These are phyloP conservation scores for Troglohyphantes excavatus DNA, from an alignment of 2,888 invertebrate genomes.

Conservation along the genomic window DNA sequence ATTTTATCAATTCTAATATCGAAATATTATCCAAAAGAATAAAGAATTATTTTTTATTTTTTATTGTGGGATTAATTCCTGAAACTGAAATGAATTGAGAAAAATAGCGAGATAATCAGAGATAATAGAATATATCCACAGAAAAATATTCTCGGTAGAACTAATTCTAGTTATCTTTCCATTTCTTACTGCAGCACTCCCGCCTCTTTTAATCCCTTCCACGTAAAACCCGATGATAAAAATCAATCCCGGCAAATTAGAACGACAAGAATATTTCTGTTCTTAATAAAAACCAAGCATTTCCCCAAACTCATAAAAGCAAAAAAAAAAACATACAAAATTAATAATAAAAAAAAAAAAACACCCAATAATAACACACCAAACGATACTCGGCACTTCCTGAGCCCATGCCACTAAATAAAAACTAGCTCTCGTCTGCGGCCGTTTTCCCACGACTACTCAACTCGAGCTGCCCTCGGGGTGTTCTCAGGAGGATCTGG, in stretches of 20 bases:
- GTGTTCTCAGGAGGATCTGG: conserved; percentile 7
- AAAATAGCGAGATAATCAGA: no score
- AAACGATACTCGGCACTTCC: conserved; percentile 37
- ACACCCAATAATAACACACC: neutral
- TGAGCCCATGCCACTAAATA: conserved; percentile 56
- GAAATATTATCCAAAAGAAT: no score
- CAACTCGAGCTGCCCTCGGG: conserved; percentile 20
- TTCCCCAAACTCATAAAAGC: neutral
- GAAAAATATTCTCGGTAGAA: neutral
- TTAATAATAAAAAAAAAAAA: neutral
- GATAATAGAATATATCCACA: no score
- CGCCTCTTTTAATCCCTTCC: neutral
- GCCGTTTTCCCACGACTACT: conserved; percentile 56
- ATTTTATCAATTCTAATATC: no score
- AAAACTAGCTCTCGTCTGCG: conserved; percentile 28
- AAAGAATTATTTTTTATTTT: no score
- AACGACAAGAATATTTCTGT: neutral
- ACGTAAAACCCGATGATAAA: neutral
- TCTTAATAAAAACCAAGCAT: neutral
- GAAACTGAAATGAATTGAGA: no score
- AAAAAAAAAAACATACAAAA: conserved; percentile 3
- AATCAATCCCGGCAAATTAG: neutral
- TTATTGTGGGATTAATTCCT: no score
- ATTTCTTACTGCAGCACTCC: neutral
- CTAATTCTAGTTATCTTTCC: neutral